A percentile compares a stretch with the other conserved stretches of the same genome.
Conservation (phyloP, 2,888 invertebrate genomes). For the Polymixis flavicincta region DNA sequence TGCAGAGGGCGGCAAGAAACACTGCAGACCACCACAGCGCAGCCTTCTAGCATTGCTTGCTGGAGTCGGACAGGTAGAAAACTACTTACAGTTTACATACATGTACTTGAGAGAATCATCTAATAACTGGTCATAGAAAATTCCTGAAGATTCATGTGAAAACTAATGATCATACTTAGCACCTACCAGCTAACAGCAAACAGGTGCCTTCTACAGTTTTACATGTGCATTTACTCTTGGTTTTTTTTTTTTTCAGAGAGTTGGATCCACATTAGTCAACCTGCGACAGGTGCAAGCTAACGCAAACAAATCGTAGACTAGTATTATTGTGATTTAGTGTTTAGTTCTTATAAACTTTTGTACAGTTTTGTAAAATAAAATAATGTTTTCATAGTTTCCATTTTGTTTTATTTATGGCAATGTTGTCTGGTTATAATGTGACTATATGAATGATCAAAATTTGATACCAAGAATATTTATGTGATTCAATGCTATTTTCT, state of each 20-base stretch:
- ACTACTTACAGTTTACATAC: neutral
- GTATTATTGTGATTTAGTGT: constrained; percentile 51
- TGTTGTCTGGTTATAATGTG: neutral
- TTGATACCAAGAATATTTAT: neutral
- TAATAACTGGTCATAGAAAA: neutral
- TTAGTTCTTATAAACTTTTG: constrained; percentile 80
- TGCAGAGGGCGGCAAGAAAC: constrained; percentile 93
- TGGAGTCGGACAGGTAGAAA: constrained; percentile 90
- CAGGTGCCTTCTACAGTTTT: neutral
- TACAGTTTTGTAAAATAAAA: constrained; percentile 75
- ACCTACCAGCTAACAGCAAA: neutral
- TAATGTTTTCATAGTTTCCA: constrained; percentile 46
- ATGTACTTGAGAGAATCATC: neutral
- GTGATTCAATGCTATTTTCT: neutral
- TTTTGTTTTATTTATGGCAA: constrained; percentile 28
- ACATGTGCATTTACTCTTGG: constrained; percentile 6
- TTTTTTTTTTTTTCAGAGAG: constrained; percentile 80
- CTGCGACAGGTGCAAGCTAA: constrained; percentile 74
- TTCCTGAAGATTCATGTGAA: neutral
- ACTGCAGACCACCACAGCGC: constrained; percentile 94
- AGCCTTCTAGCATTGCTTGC: constrained; percentile 93
- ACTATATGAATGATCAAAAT: neutral
- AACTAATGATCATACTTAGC: neutral
- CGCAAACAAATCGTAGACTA: constrained; percentile 70
- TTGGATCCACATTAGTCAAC: constrained; percentile 80